Percentiles rank a stretch among this genome's conserved stretches.
phyloP scores from a whole-genome alignment of 30 jellyfish, hydroid and myxozoan species.

The Hydractinia symbiolongicarpus region DNA sequence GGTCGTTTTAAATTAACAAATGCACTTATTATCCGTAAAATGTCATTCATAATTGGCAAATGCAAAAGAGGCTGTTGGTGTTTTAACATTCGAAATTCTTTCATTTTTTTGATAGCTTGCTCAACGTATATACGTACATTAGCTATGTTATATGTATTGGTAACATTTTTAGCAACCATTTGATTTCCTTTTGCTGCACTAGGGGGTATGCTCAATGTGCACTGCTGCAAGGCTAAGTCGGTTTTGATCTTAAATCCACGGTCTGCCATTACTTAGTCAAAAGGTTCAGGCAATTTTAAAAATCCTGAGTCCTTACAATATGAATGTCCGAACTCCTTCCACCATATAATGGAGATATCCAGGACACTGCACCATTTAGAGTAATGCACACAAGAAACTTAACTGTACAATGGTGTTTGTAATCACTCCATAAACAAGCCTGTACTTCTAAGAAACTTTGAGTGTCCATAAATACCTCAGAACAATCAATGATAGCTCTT shows the following conservation, averaged over 20 bases:
- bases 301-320: conserved; percentile 47
- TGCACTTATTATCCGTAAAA: neutral
- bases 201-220: conserved; percentile 56
- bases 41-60: conserved; percentile 16
- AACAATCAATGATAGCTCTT: conserved; percentile 47
- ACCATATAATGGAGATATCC: conserved; percentile 67
- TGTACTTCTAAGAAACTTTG: conserved; percentile 39
- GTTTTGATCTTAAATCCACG: conserved; percentile 59
- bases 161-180: conserved; percentile 37
- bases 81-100: no score
- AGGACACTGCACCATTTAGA: conserved; percentile 64
- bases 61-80: neutral
- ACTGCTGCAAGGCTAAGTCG: conserved; percentile 29
- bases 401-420: conserved; percentile 66
- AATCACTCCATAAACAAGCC: no score
- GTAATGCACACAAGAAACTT: conserved; percentile 45
- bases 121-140: conserved; percentile 39
- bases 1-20: neutral
- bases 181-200: conserved; percentile 42
- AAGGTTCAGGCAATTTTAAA: conserved; percentile 35
- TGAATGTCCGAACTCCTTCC: conserved; percentile 51
- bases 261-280: conserved; percentile 54
- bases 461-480: conserved; percentile 56
- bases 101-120: conserved; percentile 25
- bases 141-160: conserved; percentile 38